Evolutionary conservation across 2,113 vertebrate species (phyloP).

Genomic region (Camelus bactrianus): DNA sequence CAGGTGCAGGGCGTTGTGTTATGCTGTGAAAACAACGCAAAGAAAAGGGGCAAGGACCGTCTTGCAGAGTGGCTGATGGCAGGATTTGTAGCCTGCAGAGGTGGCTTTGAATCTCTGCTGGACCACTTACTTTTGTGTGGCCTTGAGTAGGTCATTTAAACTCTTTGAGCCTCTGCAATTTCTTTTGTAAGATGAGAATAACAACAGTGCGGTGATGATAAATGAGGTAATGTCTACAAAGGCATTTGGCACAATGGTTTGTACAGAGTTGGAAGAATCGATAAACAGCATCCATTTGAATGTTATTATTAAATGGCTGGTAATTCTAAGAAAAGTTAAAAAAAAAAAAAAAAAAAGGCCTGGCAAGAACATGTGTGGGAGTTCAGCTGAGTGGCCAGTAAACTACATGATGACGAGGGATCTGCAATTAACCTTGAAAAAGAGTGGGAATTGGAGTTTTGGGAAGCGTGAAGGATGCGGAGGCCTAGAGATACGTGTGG

Average conservation of each 20-base stretch:
- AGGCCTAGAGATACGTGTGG: neutral
- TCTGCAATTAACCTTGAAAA: neutral
- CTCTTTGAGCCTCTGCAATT: neutral
- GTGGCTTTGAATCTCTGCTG: neutral
- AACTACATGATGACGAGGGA: neutral
- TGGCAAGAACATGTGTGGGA: neutral
- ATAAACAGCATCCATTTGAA: neutral
- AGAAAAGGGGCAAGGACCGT: neutral
- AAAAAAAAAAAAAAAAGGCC: neutral
- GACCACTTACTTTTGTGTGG: neutral
- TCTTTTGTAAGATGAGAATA: neutral
- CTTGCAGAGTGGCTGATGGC: neutral
- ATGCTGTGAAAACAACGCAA: neutral
- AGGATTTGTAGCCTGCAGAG: neutral
- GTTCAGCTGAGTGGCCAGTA: neutral
- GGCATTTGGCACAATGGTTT: neutral
- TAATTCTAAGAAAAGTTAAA: constrained; percentile 15
- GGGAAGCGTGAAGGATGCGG: neutral
- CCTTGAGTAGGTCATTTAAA: neutral
- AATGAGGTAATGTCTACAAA: constrained; percentile 1
- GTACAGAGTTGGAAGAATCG: constrained; percentile 26
- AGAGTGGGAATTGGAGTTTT: neutral
- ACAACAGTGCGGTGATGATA: neutral
- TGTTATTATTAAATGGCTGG: neutral
- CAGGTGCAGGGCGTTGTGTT: neutral